A percentile compares a stretch with the other conserved stretches of the same genome.
These are phyloP conservation scores for Autographa gamma DNA, from an alignment of 2,888 invertebrate genomes.

Conservation along the genomic window DNA sequence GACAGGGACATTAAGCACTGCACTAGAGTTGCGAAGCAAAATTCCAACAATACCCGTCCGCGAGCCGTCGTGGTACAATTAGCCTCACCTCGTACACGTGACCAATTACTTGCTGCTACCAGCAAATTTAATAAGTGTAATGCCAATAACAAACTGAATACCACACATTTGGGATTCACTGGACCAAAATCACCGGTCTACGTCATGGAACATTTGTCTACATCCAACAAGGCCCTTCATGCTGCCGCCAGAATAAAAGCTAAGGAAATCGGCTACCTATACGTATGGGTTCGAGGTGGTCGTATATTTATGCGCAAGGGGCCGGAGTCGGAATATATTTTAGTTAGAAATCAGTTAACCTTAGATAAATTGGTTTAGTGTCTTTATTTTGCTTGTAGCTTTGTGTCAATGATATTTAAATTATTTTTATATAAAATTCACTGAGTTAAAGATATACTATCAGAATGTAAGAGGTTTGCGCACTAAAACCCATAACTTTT, in stretches of 20 bases:
- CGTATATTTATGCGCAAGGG: conserved; percentile 1
- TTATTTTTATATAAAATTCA: no score
- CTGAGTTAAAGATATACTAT: no score
- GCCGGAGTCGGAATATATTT: background rate
- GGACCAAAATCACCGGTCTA: conserved; percentile 2
- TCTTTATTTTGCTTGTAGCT: background rate
- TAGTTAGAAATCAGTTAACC: background rate
- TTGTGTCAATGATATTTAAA: background rate
- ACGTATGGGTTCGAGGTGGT: conserved; percentile 7
- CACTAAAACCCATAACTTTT: no score
- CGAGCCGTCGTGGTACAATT: conserved; percentile 9
- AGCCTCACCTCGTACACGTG: conserved; percentile 3
- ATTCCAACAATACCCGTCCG: background rate
- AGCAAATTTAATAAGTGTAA: conserved; percentile 2
- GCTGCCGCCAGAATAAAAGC: conserved; percentile 10
- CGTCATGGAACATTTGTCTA: background rate
- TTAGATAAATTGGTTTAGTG: background rate
- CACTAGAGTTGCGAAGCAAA: conserved; percentile 5
- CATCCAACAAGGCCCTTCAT: background rate
- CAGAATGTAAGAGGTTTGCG: no score
- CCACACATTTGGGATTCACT: background rate
- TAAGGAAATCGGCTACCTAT: background rate
- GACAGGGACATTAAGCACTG: conserved; percentile 3
- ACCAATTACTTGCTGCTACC: background rate
- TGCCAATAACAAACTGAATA: conserved; percentile 7